Base-by-base conservation (phyloP, 2,113 vertebrate species). In the Gavia stellata region DNA sequence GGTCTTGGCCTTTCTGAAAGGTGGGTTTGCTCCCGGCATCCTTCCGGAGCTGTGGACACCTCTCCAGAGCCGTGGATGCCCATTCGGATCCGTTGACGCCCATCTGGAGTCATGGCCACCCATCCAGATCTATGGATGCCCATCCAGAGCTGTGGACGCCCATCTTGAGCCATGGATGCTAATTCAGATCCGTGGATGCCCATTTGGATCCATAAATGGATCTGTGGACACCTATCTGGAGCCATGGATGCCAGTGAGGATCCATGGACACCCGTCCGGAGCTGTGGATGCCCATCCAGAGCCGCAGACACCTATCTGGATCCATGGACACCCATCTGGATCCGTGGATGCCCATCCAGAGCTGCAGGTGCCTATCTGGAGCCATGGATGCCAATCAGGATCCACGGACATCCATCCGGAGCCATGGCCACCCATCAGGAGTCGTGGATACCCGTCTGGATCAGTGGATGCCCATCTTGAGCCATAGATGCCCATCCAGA, bases 1-100 rank as follows among this genome's bases (percentile, higher is more conserved):
- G 29, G 4, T 61, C 50, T n/a, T 72, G 91, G 45, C 15, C 45
- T 42, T 63, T 28, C 40, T 53, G 45, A 52, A 59, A 83, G 40
- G 40, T 13, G 38, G 7, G 2, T 11, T 28, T 12, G 3, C 3
- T 9, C 7, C 44, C 4, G 1, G 38, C 40, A n/a, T 34, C 70
- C 49, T 2, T 36, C 8, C 1, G 6, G 42, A 50, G 45, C 45
- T 47, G 45, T 3, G 4, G 24, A 65, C n/a, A n/a, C n/a, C n/a
- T n/a, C n/a, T n/a, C 49, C 4, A 4, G 49, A 70, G 2, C 59
- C 24, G 3, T 2, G 7, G 17, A 10, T 2, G 2, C 4, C 50
- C 18, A 10, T 17, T 25, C 3, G 3, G 36, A 78, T 3, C 33
- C 7, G 0, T 0, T 3, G 36, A 5, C 7, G 1, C 34, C 68